Percentiles rank a stretch among this genome's conserved stretches.
phyloP scores from a whole-genome alignment of 2,888 invertebrate genomes.

The Choristoneura rosaceana region DNA sequence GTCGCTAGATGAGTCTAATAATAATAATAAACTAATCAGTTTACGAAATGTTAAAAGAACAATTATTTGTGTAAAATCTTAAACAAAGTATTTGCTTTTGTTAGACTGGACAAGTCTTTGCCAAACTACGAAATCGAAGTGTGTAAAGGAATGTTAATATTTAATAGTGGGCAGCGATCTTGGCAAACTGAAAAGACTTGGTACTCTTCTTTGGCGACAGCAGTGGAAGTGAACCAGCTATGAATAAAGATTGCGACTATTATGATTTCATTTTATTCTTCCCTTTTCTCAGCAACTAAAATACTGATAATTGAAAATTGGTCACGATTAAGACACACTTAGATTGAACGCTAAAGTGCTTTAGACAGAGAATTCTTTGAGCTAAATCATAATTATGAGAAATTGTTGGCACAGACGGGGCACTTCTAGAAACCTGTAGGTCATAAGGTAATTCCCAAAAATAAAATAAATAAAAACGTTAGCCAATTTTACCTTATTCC shows the following conservation, averaged over 20 bases:
- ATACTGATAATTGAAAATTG: too few species aligned
- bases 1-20: slow-evolving; percentile 44
- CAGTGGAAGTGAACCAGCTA: neutral
- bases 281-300: neutral
- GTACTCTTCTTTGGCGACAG: neutral
- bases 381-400: too few species aligned
- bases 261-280: neutral
- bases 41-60: neutral
- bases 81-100: slow-evolving; percentile 2
- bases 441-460: too few species aligned
- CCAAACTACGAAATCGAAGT: neutral
- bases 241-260: slow-evolving; percentile 8
- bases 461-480: too few species aligned
- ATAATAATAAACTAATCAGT: too few species aligned
- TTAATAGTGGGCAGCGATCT: neutral
- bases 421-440: too few species aligned
- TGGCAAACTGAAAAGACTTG: neutral
- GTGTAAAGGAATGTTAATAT: too few species aligned
- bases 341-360: too few species aligned
- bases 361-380: too few species aligned
- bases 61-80: neutral
- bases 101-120: slow-evolving; percentile 4
- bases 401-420: too few species aligned
- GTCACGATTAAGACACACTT: too few species aligned
- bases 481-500: too few species aligned